Evolutionary conservation across 2,113 vertebrate genomes (phyloP), one percentile per base, ranked within the genome.

Genomic region (Poicephalus gulielmi): DNA sequence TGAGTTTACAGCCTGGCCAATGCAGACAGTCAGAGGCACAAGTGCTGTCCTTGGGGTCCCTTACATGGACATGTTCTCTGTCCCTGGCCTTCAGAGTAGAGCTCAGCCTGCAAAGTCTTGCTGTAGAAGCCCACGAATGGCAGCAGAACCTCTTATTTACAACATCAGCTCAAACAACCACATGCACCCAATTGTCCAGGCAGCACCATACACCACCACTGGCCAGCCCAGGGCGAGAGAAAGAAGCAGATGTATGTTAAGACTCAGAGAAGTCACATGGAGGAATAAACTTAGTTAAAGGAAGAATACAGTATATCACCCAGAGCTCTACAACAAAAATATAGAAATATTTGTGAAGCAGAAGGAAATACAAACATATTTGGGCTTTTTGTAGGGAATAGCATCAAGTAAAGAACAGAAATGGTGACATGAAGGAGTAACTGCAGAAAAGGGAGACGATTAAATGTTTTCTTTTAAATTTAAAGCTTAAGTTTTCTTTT

Each of bases 31-130:
- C 16, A 39, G 74, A 25, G 46, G 16, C 23, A 68, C 19, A 22
- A 59, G 11, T 4, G 10, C 30, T 35, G 15, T 13, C 14, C 53
- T 57, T 24, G n/a, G 13, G 8, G 7, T 64, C 52, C 25, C 15
- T 71, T 7, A 31, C 9, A 30, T 5, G 15, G 35, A 25, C 1
- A 6, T 2, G 0, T 17, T 33, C 25, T 46, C 13, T 3, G 4
- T 16, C 59, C 7, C 46, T 59, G 66, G 37, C 11, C 13, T 2
- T 23, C 63, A 25, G 53, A 31, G 28, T 24, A 41, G 14, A 1
- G 2, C 52, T 85, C 46, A 74, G 41, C 49, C 20, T 17, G 4
- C 1, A 1, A 27, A 74, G 9, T 27, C 39, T 41, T 4, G 2
- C 39, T 53, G 50, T 16, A 31, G 50, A 53, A 3, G 31, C 13